Percentiles rank a stretch among this genome's conserved stretches.
phyloP scores from a whole-genome alignment of 2,797 vertebrate genomes.

The Tenualosa ilisha region DNA sequence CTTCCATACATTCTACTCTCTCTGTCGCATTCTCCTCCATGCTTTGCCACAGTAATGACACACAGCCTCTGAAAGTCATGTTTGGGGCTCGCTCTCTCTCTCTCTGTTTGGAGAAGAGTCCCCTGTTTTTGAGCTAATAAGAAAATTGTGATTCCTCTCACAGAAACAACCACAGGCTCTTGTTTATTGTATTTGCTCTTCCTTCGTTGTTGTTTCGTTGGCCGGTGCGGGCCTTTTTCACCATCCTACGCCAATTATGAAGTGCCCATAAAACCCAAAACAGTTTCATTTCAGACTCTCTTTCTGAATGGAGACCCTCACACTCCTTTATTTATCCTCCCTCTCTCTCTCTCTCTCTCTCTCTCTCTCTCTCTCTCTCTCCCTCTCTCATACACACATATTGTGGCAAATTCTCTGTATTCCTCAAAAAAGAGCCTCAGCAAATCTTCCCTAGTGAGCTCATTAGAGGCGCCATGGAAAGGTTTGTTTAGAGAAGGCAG shows the following conservation, averaged over 20 bases:
- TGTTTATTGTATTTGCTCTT: conserved; percentile 38
- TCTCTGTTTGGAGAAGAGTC: background rate
- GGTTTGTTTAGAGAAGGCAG: conserved; percentile 46
- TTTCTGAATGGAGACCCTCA: conserved; percentile 25
- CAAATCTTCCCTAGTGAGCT: conserved; percentile 54
- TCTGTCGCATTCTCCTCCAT: background rate
- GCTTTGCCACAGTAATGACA: conserved; percentile 31
- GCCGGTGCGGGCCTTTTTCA: conserved; percentile 24
- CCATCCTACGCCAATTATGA: conserved; percentile 46
- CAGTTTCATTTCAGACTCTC: conserved; percentile 24
- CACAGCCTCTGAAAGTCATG: conserved; percentile 6
- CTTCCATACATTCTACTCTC: background rate
- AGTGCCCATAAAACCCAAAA: conserved; percentile 36
- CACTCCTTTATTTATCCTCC: background rate
- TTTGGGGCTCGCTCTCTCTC: background rate
- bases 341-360: background rate
- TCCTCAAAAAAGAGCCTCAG: conserved; percentile 28
- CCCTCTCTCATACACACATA: background rate
- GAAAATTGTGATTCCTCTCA: conserved; percentile 34
- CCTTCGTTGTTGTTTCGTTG: conserved; percentile 27
- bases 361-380: background rate
- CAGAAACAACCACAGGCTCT: conserved; percentile 38
- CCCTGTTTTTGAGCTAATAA: conserved; percentile 30
- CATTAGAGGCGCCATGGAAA: conserved; percentile 49
- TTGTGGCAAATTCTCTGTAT: conserved; percentile 28